Evolutionary conservation across 1,140 invertebrate genomes (phyloP).

Genomic region (Cherax destructor): DNA sequence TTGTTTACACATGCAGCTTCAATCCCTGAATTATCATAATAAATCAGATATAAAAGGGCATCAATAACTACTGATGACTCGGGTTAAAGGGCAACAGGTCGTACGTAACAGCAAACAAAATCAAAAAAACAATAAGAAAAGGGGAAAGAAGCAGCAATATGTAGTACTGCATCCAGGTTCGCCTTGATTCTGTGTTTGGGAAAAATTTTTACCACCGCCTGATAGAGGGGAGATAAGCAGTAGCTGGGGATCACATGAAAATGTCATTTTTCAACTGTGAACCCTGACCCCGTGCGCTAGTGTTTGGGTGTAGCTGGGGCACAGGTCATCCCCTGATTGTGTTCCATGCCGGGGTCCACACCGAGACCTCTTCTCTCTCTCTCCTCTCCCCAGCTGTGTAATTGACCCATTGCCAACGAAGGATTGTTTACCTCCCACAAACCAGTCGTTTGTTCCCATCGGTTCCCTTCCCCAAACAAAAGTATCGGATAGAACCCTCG

Average conservation of each 20-base stretch:
- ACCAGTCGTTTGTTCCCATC: constrained; percentile 20
- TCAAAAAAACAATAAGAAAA: no score
- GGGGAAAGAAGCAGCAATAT: no score
- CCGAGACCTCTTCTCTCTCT: background rate
- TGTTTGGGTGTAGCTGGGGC: background rate
- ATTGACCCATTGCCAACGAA: constrained; percentile 6
- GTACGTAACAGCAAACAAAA: no score
- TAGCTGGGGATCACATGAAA: background rate
- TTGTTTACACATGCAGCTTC: no score
- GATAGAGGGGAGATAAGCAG: no score
- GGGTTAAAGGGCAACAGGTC: no score
- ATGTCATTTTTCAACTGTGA: background rate
- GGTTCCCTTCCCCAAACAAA: constrained; percentile 14
- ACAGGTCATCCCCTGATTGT: background rate
- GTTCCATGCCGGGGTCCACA: background rate
- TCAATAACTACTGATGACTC: no score
- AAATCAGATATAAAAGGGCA: no score
- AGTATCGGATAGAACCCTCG: background rate
- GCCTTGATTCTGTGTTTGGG: no score
- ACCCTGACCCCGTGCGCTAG: background rate
- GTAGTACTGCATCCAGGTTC: no score
- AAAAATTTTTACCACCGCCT: no score
- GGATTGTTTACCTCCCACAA: constrained; percentile 24
- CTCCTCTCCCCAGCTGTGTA: background rate
- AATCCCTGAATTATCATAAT: no score